A percentile compares a stretch with the other conserved stretches of the same genome.
Conservation (phyloP, 2,888 invertebrate genomes). For the Drosophila quinaria region DNA sequence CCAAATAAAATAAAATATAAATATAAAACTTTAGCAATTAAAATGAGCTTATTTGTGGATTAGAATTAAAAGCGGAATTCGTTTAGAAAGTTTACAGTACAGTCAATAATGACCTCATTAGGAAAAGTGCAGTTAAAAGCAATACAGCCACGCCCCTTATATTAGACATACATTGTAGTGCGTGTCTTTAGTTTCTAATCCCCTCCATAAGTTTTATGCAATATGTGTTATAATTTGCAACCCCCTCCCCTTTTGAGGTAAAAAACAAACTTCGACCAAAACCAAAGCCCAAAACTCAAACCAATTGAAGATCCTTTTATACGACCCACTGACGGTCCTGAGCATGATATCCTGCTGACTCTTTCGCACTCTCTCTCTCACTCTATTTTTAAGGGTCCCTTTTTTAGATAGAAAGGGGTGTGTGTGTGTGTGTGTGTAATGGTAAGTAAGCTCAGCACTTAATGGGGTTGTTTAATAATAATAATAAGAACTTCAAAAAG, state of each 20-base stretch:
- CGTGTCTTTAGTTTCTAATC: constrained; percentile 11
- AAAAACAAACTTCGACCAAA: constrained; percentile 43
- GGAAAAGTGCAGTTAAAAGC: constrained; percentile 7
- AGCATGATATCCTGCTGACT: constrained; percentile 50
- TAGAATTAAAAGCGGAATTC: constrained; percentile 30
- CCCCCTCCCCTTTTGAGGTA: constrained; percentile 45
- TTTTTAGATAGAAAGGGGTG: constrained; percentile 56
- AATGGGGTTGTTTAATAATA: constrained; percentile 81
- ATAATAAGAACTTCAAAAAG: constrained; percentile 51
- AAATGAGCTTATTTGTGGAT: constrained; percentile 33
- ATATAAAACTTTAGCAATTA: constrained; percentile 15
- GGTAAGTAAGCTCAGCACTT: constrained; percentile 43
- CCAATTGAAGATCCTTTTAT: constrained; percentile 33
- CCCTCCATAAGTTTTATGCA: not conserved
- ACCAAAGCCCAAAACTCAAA: constrained; percentile 33
- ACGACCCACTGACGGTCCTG: constrained; percentile 38
- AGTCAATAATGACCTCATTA: constrained; percentile 44
- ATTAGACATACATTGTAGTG: not conserved
- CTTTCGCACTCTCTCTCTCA: not conserved
- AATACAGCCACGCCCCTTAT: not conserved
- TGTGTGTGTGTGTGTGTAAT: constrained; percentile 16
- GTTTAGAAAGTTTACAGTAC: constrained; percentile 2
- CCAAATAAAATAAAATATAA: constrained; percentile 14
- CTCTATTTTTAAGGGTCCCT: constrained; percentile 15
- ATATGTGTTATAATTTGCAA: constrained; percentile 42